Evolutionary conservation across 2,888 invertebrate species (phyloP).

Genomic region (Morpho achilles): DNA sequence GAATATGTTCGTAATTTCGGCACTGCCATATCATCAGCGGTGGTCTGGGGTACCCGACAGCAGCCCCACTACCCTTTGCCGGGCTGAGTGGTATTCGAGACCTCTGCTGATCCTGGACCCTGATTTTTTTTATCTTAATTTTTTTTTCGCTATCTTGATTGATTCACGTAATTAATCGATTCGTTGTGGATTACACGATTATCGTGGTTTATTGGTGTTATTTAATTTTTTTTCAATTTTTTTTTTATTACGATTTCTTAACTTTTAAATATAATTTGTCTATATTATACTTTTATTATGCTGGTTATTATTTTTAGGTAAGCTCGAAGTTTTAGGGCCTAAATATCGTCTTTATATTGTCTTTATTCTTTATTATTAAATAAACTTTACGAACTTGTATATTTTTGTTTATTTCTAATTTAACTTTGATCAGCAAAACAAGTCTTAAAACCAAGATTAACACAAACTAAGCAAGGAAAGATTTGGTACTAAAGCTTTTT

Average conservation of each 20-base stretch:
- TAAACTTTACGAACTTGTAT: too few species aligned
- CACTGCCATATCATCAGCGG: slow-evolving; percentile 64
- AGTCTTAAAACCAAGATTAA: too few species aligned
- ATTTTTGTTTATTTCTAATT: too few species aligned
- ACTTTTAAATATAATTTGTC: not conserved
- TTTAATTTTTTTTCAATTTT: not conserved
- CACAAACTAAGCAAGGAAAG: too few species aligned
- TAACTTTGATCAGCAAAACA: too few species aligned
- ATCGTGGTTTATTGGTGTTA: not conserved
- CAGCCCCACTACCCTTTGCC: slow-evolving; percentile 49
- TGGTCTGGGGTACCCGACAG: slow-evolving; percentile 73
- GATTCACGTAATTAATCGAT: slow-evolving; percentile 64
- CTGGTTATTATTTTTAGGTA: too few species aligned
- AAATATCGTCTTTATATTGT: too few species aligned
- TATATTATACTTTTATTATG: too few species aligned
- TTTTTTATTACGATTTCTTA: not conserved
- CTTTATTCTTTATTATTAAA: too few species aligned
- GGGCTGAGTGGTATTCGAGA: slow-evolving; percentile 77
- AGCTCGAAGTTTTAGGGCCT: too few species aligned
- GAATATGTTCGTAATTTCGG: slow-evolving; percentile 53
- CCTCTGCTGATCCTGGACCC: slow-evolving; percentile 76
- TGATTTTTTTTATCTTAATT: slow-evolving; percentile 67
- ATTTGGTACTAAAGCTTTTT: too few species aligned
- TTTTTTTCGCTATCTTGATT: slow-evolving; percentile 64
- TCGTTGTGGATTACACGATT: slow-evolving; percentile 21